These are phyloP conservation scores for Sceloporus tristichus DNA, from an alignment of 2,113 vertebrate species.

Conservation along the genomic window DNA sequence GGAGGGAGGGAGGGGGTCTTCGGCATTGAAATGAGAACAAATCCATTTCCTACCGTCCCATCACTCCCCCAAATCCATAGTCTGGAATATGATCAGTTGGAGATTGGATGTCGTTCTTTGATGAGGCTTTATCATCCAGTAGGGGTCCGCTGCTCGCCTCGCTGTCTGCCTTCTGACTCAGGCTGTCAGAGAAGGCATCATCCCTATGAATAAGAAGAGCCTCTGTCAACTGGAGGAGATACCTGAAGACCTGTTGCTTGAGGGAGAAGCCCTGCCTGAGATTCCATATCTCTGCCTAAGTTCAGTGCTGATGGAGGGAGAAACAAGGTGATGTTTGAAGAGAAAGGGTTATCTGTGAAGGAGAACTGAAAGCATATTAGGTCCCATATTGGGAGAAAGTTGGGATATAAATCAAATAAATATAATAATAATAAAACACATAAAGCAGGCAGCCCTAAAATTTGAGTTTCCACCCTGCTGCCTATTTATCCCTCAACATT, in stretches of 20 bases:
- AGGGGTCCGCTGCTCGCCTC: conserved; percentile 96
- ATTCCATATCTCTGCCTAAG: background rate
- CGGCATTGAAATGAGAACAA: background rate
- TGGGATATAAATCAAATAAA: too few relatives aligned
- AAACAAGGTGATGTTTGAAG: background rate
- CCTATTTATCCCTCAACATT: background rate
- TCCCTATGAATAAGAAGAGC: conserved; percentile 82
- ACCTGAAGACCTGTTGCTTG: background rate
- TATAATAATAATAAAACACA: background rate
- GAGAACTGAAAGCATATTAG: background rate
- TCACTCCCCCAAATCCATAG: conserved; percentile 90
- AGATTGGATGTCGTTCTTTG: conserved; percentile 94
- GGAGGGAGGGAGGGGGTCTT: background rate
- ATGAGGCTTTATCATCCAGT: conserved; percentile 94
- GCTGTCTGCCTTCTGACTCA: conserved; percentile 98
- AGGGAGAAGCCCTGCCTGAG: accelerated
- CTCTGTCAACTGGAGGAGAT: background rate
- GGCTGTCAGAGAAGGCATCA: conserved; percentile 96
- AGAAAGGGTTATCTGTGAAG: background rate
- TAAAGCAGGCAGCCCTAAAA: background rate
- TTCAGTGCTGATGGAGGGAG: background rate
- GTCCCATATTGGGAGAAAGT: too few relatives aligned
- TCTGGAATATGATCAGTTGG: conserved; percentile 92
- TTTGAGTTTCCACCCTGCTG: background rate
- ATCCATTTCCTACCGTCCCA: conserved; percentile 87